Conservation (phyloP, 2,888 invertebrate species). For the Rhimphoctona megacephalus region DNA sequence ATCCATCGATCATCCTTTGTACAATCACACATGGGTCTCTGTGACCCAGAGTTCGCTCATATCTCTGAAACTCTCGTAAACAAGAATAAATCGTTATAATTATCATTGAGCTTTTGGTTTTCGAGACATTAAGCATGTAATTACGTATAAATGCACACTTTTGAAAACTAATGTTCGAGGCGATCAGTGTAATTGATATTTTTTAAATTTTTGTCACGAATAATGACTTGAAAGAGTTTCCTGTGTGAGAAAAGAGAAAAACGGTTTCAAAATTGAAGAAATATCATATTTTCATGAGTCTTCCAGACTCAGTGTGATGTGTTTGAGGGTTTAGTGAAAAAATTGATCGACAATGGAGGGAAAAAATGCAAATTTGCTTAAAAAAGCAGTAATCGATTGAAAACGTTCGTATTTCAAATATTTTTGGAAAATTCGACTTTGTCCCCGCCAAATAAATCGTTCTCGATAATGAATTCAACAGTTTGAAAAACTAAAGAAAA, state of each 20-base stretch:
- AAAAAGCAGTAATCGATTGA: not conserved
- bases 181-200: not conserved
- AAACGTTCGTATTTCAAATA: not conserved
- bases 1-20: not conserved
- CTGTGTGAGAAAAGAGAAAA: not conserved
- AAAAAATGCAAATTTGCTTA: not conserved
- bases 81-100: not conserved
- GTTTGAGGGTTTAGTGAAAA: not conserved
- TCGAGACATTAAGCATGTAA: not conserved
- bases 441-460: not conserved
- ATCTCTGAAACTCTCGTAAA: not conserved
- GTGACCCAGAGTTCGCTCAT: not conserved
- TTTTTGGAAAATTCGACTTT: not conserved
- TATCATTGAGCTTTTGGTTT: not conserved
- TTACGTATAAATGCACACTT: not conserved
- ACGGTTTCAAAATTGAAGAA: not conserved
- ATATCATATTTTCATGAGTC: not conserved
- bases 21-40: not conserved
- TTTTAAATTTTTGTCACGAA: not conserved
- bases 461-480: constrained; percentile 4
- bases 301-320: not conserved
- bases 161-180: not conserved
- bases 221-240: not conserved
- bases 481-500: not conserved
- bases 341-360: not conserved